Conservation (phyloP, 1,140 invertebrate genomes). For the Anastrepha ludens region DNA sequence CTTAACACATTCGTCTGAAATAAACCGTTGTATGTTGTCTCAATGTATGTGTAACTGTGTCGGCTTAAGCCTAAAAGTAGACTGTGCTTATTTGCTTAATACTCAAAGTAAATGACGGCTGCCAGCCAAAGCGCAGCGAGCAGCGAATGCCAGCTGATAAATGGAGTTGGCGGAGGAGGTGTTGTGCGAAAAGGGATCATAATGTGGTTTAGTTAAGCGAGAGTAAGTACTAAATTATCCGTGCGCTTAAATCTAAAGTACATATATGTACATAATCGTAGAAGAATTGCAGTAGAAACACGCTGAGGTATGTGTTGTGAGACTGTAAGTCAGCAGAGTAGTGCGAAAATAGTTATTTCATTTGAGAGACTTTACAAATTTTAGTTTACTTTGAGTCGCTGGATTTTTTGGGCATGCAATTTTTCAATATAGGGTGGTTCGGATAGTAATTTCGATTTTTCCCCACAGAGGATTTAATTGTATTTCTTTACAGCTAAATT, state of each 20-base stretch:
- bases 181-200: slow-evolving; percentile 5
- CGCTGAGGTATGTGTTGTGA: not conserved
- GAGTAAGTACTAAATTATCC: slow-evolving; percentile 34
- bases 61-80: slow-evolving; percentile 36
- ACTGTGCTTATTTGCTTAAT: slow-evolving; percentile 31
- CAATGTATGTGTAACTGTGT: not conserved
- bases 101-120: slow-evolving; percentile 3
- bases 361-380: not conserved
- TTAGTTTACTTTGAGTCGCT: too few species aligned
- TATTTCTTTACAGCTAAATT: too few species aligned
- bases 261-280: not conserved
- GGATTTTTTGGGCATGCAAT: too few species aligned
- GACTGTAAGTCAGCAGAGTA: not conserved
- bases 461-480: too few species aligned
- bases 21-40: not conserved
- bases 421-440: too few species aligned
- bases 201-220: slow-evolving; percentile 42
- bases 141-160: not conserved
- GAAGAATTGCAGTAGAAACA: too few species aligned
- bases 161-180: not conserved
- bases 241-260: not conserved
- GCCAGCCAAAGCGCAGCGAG: not conserved
- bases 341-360: not conserved
- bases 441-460: too few species aligned
- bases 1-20: slow-evolving; percentile 34